Percentiles rank a stretch among this genome's conserved stretches.
Evolutionary conservation across 2,113 vertebrate genomes (phyloP).

Genomic region (Pseudorasbora parva): DNA sequence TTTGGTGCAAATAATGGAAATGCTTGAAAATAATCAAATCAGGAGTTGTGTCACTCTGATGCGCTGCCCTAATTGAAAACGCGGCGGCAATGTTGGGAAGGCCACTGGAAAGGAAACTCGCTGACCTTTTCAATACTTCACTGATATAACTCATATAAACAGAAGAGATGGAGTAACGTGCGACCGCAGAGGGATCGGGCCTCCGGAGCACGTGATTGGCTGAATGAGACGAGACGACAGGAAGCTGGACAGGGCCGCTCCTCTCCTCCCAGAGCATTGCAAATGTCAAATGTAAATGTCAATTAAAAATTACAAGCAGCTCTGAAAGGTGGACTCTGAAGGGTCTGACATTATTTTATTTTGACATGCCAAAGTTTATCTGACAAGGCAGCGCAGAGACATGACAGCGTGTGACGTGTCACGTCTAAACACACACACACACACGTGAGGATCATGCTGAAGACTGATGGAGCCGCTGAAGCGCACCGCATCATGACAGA

Average conservation of each 20-base stretch:
- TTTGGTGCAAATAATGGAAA: constrained; percentile 34
- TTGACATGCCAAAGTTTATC: constrained; percentile 80
- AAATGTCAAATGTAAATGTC: constrained; percentile 89
- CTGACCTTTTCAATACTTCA: constrained; percentile 60
- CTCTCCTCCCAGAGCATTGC: constrained; percentile 68
- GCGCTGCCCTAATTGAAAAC: constrained; percentile 69
- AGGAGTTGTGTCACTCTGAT: constrained; percentile 73
- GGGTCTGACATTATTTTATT: constrained; percentile 80
- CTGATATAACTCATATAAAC: constrained; percentile 47
- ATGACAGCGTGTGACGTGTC: constrained; percentile 81
- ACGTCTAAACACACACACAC: constrained; percentile 76
- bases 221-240: constrained; percentile 66
- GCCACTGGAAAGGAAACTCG: constrained; percentile 59
- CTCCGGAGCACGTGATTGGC: constrained; percentile 52
- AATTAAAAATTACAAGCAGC: constrained; percentile 87
- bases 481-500: neutral
- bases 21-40: constrained; percentile 73
- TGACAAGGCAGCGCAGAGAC: constrained; percentile 79
- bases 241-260: constrained; percentile 17
- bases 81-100: constrained; percentile 60
- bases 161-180: constrained; percentile 53
- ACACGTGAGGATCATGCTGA: constrained; percentile 31
- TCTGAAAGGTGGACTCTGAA: constrained; percentile 80
- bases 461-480: neutral
- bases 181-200: constrained; percentile 61